Percentiles rank a stretch among this genome's conserved stretches.
phyloP scores from a whole-genome alignment of 2,113 vertebrate genomes.

The Mobula hypostoma region DNA sequence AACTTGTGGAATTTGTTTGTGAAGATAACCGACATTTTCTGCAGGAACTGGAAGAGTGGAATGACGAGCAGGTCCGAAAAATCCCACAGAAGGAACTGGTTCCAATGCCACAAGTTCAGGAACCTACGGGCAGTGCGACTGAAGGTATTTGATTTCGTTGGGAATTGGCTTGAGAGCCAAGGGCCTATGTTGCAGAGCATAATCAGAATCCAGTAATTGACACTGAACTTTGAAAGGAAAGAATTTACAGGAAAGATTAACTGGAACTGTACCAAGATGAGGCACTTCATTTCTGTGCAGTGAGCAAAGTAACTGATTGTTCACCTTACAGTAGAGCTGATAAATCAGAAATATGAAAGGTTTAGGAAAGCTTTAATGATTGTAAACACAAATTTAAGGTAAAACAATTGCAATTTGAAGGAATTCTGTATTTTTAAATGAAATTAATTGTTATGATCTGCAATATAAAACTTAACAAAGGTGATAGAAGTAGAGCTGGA shows the following conservation, averaged over 20 bases:
- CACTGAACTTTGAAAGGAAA: background rate
- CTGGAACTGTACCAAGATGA: background rate
- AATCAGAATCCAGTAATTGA: background rate
- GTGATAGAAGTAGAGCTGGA: too few relatives aligned
- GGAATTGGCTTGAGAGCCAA: background rate
- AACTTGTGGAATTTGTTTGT: conserved; percentile 71
- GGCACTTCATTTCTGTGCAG: background rate
- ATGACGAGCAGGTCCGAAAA: conserved; percentile 79
- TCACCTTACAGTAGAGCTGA: too few relatives aligned
- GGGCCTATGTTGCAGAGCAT: background rate
- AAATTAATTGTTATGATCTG: too few relatives aligned
- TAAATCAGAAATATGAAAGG: too few relatives aligned
- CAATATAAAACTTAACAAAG: too few relatives aligned
- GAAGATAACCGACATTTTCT: conserved; percentile 87
- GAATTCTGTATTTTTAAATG: too few relatives aligned
- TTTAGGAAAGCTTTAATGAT: too few relatives aligned
- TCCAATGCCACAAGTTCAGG: conserved; percentile 39
- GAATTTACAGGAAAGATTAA: too few relatives aligned
- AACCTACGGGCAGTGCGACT: conserved; percentile 42
- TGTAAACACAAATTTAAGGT: too few relatives aligned
- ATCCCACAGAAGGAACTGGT: conserved; percentile 65
- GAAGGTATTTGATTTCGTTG: conserved; percentile 1
- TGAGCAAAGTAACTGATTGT: background rate
- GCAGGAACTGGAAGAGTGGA: conserved; percentile 83
- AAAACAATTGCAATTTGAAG: too few relatives aligned